Conservation (phyloP, 2,888 invertebrate species). For the Brachylomia viminalis region DNA sequence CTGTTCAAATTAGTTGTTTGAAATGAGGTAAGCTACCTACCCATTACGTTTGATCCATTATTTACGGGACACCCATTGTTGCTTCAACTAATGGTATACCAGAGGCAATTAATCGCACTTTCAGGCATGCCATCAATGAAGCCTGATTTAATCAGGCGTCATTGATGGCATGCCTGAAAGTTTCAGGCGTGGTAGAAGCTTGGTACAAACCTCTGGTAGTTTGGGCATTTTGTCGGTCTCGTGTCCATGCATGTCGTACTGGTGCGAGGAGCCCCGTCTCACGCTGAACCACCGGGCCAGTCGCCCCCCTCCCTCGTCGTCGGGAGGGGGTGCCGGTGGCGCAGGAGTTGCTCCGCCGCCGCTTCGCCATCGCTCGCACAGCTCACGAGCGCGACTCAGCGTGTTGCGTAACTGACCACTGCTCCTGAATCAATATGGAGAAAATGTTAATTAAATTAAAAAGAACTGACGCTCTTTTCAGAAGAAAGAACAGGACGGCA, state of each 20-base stretch:
- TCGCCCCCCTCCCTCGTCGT: constrained; percentile 93
- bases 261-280: constrained; percentile 94
- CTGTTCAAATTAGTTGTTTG: no score
- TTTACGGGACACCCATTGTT: no score
- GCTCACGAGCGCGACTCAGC: constrained; percentile 94
- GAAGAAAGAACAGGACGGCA: neutral
- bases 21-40: no score
- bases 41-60: no score
- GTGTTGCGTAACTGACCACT: constrained; percentile 95
- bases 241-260: constrained; percentile 92
- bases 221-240: constrained; percentile 93
- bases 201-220: constrained; percentile 93
- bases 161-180: neutral
- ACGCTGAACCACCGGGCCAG: constrained; percentile 97
- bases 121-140: no score
- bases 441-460: constrained; percentile 12
- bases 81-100: no score
- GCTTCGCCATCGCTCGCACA: constrained; percentile 95
- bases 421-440: constrained; percentile 87
- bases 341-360: constrained; percentile 82
- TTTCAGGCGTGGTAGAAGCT: neutral
- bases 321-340: constrained; percentile 86
- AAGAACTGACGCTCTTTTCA: neutral
- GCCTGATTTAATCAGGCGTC: no score
- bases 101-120: no score